A percentile compares a stretch with the other conserved stretches of the same genome.
Conservation (phyloP, 2,888 invertebrate genomes). For the Drosophila helvetica region DNA sequence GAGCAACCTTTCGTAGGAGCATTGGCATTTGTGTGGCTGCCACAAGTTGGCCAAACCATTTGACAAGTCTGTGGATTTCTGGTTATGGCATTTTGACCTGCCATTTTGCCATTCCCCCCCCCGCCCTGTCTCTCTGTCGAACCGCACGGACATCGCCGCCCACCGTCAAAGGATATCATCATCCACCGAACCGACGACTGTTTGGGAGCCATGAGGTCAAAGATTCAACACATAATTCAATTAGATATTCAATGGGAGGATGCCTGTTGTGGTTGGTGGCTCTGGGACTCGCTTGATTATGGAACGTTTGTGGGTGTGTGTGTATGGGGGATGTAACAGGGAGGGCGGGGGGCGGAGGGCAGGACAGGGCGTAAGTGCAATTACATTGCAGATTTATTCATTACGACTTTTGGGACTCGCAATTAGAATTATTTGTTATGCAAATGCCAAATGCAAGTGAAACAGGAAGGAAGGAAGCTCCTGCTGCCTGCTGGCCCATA, state of each 20-base stretch:
- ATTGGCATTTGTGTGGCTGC: slow-evolving; percentile 3
- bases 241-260: slow-evolving; percentile 35
- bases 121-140: no score
- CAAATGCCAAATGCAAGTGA: slow-evolving; percentile 50
- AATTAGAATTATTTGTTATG: slow-evolving; percentile 67
- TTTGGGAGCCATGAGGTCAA: not conserved
- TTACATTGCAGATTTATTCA: slow-evolving; percentile 66
- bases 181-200: slow-evolving; percentile 1
- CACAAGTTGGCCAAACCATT: slow-evolving; percentile 11
- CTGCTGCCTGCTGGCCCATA: slow-evolving; percentile 14
- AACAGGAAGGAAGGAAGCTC: slow-evolving; percentile 19
- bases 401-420: slow-evolving; percentile 49
- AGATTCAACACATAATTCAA: slow-evolving; percentile 34
- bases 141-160: not conserved
- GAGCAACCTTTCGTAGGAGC: not conserved
- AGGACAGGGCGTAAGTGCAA: slow-evolving; percentile 49
- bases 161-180: slow-evolving; percentile 1
- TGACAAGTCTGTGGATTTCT: slow-evolving; percentile 12
- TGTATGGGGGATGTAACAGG: no score
- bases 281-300: not conserved
- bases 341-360: not conserved
- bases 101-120: slow-evolving; percentile 7
- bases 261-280: not conserved
- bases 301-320: slow-evolving; percentile 1
- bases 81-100: not conserved